Evolutionary conservation across 2,797 vertebrate species (phyloP), one percentile per base, ranked within the genome.

Genomic region (Yasuhikotakia modesta): DNA sequence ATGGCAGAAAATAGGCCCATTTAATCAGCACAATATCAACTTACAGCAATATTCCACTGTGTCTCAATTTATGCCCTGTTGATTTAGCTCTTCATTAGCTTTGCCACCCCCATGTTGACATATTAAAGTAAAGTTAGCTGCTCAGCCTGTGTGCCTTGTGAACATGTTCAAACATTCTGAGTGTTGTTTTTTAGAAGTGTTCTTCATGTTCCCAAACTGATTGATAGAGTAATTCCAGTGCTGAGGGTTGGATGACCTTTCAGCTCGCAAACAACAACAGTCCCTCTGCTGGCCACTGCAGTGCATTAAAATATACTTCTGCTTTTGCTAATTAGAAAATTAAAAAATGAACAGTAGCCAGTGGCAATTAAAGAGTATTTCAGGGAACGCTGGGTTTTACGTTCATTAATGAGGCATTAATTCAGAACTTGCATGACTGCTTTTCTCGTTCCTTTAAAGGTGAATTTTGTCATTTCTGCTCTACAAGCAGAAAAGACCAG

Each of bases 61-160:
- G 64, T 30, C 55, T 69, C 69, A 39, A 19, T 61, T 76, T 63
- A 79, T 46, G 60, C 19, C 53, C 68, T 82, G 67, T 80, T 82
- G 81, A 82, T 80, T 84, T 82, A 82, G 75, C 69, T 84, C 70
- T 68, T 84, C 83, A 76, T 80, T 81, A 76, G 66, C 57, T 70
- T 67, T 76, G 32, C 52, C 63, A 50, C 64, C 79, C 78, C 48
- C 45, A 50, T 83, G 76, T 79, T 79, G 70, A 81, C 81, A 82
- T 82, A 69, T 72, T 35, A 52, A 22, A 48, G 61, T 79, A 55
- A 82, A 78, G 65, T 66, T 65, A 65, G 71, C 81, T 66, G 68
- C 70, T 73, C 71, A 72, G 60, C 12, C 64, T 27, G 79, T 73
- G 78, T 83, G 81, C 72, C 82, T 82, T 70, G 60, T 75, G 68